These are phyloP conservation scores for Diplogasteroides magnus DNA, from an alignment of 1,140 invertebrate genomes.

Conservation along the genomic window DNA sequence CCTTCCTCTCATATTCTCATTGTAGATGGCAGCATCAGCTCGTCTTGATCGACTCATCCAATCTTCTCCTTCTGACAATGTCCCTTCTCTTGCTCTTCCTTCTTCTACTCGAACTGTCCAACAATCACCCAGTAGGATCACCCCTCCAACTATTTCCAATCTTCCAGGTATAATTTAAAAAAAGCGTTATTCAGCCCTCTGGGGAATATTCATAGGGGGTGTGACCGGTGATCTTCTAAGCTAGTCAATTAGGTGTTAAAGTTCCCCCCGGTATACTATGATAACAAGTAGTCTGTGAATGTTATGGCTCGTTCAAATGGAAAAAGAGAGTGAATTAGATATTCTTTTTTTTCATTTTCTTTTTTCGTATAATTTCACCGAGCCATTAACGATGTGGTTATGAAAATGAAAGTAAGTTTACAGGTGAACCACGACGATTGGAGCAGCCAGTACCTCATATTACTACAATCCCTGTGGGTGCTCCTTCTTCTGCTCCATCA, in stretches of 20 bases:
- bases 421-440: background rate
- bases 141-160: background rate
- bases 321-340: no score
- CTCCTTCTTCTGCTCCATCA: background rate
- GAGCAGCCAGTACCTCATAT: background rate
- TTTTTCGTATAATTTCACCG: no score
- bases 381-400: no score
- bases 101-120: background rate
- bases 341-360: no score
- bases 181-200: no score
- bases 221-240: no score
- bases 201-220: no score
- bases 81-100: slow-evolving; percentile 11
- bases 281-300: no score
- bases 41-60: background rate
- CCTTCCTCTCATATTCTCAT: slow-evolving; percentile 8
- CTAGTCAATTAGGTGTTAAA: no score
- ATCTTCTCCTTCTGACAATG: slow-evolving; percentile 11
- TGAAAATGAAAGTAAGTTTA: no score
- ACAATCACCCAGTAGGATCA: background rate
- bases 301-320: no score
- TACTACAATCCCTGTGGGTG: background rate
- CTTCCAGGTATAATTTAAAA: background rate
- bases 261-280: no score
- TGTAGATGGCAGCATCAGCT: background rate